A percentile compares a stretch with the other conserved stretches of the same genome.
Conservation (phyloP, 2,888 invertebrate genomes). For the Drosophila flavopinicola region DNA sequence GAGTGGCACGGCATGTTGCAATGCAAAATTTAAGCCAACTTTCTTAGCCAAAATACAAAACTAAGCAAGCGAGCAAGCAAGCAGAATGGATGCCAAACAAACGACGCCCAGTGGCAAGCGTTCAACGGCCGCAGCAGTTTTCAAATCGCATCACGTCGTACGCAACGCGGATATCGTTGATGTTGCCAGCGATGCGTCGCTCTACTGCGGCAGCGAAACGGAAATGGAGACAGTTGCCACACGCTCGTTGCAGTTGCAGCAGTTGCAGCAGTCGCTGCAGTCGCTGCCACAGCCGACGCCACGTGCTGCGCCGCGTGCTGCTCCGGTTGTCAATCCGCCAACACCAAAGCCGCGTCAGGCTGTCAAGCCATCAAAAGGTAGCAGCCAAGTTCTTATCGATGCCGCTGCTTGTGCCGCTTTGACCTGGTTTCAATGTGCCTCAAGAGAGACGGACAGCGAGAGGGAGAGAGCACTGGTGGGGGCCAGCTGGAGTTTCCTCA, state of each 20-base stretch:
- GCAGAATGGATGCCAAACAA: conserved; percentile 69
- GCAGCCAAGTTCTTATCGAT: conserved; percentile 24
- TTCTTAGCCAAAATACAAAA: conserved; percentile 43
- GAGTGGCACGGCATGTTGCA: conserved; percentile 12
- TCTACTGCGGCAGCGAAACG: conserved; percentile 78
- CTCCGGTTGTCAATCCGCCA: conserved; percentile 70
- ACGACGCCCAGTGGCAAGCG: conserved; percentile 60
- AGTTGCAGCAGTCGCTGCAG: conserved; percentile 7
- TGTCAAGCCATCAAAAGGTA: conserved; percentile 70
- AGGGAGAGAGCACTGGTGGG: background rate
- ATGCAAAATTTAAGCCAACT: conserved; percentile 39
- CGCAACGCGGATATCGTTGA: conserved; percentile 81
- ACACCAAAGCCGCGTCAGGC: conserved; percentile 84
- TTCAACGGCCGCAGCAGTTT: conserved; percentile 70
- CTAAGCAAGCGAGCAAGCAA: conserved; percentile 10
- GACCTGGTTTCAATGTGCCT: conserved; percentile 59
- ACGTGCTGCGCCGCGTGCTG: conserved; percentile 82
- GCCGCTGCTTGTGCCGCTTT: conserved; percentile 25
- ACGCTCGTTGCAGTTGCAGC: conserved; percentile 17
- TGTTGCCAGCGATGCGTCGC: conserved; percentile 83
- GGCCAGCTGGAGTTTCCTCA: background rate
- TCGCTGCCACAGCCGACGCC: conserved; percentile 79
- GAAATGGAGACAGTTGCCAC: conserved; percentile 37
- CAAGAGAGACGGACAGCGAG: background rate
- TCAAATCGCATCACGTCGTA: conserved; percentile 68